Evolutionary conservation across 2,888 invertebrate genomes (phyloP).

Genomic region (Mechanitis mazaeus): DNA sequence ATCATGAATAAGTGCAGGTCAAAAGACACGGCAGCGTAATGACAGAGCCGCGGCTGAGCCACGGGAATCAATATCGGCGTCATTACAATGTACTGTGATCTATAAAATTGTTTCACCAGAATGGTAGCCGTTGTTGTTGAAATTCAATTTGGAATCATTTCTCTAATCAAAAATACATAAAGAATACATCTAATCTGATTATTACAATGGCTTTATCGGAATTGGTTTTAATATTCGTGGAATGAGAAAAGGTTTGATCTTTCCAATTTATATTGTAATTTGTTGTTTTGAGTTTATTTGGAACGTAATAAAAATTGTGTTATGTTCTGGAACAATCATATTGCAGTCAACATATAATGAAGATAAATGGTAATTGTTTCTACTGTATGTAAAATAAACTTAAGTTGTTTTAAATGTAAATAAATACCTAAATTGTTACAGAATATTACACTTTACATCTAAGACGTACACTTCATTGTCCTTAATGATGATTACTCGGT

Average conservation of each 20-base stretch:
- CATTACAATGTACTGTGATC: conserved; percentile 34
- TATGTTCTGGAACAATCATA: conserved; percentile 7
- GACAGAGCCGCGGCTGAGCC: conserved; percentile 53
- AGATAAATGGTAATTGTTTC: too few species aligned
- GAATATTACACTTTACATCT: too few species aligned
- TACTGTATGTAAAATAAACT: too few species aligned
- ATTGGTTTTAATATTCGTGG: conserved; percentile 12
- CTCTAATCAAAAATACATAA: conserved; percentile 26
- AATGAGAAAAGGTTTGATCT: conserved; percentile 15
- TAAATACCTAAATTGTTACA: too few species aligned
- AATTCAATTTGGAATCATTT: conserved; percentile 42
- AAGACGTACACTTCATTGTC: too few species aligned
- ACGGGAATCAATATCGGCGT: conserved; percentile 46
- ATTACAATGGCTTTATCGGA: conserved; percentile 15
- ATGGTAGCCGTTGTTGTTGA: conserved; percentile 44
- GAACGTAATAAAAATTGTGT: conserved; percentile 6
- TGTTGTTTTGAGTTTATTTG: conserved; percentile 10
- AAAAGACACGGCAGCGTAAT: conserved; percentile 67
- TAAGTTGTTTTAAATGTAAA: too few species aligned
- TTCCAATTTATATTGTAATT: conserved; percentile 14
- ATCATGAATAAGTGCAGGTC: conserved; percentile 50
- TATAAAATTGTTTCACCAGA: conserved; percentile 48
- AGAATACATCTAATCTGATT: conserved; percentile 17
- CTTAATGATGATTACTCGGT: conserved; percentile 8
- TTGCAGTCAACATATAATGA: not conserved